phyloP scores from a whole-genome alignment of 35 echinoderm and acorn worm genomes.

The Patiria miniata region DNA sequence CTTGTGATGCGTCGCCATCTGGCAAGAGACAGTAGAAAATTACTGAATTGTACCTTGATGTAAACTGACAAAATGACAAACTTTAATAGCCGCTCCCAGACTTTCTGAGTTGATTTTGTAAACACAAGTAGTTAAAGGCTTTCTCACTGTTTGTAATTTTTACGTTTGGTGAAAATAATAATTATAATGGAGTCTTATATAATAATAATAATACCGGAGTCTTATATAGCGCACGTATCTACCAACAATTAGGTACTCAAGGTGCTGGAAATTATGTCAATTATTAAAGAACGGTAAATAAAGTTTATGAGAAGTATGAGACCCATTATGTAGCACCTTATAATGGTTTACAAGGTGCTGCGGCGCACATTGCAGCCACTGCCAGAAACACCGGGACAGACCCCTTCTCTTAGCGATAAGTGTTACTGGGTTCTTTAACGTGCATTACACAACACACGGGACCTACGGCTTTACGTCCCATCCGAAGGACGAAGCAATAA shows the following conservation, averaged over 20 bases:
- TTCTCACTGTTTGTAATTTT: neutral
- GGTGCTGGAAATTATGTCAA: neutral
- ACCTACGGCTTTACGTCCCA: too few relatives aligned
- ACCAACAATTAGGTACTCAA: too few relatives aligned
- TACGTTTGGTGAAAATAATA: neutral
- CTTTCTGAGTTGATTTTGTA: neutral
- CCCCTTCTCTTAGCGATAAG: too few relatives aligned
- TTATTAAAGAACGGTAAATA: neutral
- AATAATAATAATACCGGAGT: neutral
- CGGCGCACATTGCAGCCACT: too few relatives aligned
- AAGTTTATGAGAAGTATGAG: too few relatives aligned
- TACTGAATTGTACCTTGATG: neutral
- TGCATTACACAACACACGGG: too few relatives aligned
- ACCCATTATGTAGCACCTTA: too few relatives aligned
- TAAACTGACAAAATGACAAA: neutral
- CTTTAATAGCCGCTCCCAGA: neutral
- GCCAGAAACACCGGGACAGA: too few relatives aligned
- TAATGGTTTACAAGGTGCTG: too few relatives aligned
- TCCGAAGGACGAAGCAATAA: too few relatives aligned
- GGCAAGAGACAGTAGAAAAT: neutral
- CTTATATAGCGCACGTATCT: too few relatives aligned
- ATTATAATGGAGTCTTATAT: neutral
- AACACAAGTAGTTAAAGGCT: neutral
- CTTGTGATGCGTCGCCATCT: constrained; percentile 4
- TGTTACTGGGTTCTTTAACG: too few relatives aligned